phyloP scores from a whole-genome alignment of 2,113 vertebrate species.

The Anser brachyrhynchus region DNA sequence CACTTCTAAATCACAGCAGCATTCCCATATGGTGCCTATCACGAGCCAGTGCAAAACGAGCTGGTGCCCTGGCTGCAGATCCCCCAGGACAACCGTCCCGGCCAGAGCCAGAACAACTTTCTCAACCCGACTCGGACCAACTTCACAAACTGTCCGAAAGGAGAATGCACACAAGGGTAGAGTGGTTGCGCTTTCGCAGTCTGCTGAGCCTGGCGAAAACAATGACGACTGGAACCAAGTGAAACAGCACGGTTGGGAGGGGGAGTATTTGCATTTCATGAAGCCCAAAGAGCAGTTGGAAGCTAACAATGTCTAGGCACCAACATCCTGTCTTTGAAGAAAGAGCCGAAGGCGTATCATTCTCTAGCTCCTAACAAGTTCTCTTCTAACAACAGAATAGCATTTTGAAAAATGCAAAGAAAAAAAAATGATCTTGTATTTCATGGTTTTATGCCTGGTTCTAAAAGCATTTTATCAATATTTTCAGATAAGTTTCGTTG shows the following conservation, averaged over 20 bases:
- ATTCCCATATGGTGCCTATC: accelerated
- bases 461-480: background rate
- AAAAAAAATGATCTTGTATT: background rate
- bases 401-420: background rate
- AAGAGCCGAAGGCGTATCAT: background rate
- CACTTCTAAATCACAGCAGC: background rate
- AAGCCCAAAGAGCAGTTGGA: background rate
- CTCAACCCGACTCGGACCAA: background rate
- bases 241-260: background rate
- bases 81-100: background rate
- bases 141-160: background rate
- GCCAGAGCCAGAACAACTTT: background rate
- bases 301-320: background rate
- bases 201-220: background rate
- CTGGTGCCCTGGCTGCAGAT: background rate
- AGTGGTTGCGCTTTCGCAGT: background rate
- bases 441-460: background rate
- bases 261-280: background rate
- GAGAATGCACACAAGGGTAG: background rate
- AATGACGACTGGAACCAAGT: background rate
- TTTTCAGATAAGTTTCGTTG: background rate
- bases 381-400: background rate
- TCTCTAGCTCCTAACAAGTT: background rate
- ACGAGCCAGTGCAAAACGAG: background rate
- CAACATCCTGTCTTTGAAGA: background rate